Percentiles rank a stretch among this genome's conserved stretches.
These are phyloP conservation scores for Mycteria americana DNA, from an alignment of 2,797 vertebrate species.

Conservation along the genomic window DNA sequence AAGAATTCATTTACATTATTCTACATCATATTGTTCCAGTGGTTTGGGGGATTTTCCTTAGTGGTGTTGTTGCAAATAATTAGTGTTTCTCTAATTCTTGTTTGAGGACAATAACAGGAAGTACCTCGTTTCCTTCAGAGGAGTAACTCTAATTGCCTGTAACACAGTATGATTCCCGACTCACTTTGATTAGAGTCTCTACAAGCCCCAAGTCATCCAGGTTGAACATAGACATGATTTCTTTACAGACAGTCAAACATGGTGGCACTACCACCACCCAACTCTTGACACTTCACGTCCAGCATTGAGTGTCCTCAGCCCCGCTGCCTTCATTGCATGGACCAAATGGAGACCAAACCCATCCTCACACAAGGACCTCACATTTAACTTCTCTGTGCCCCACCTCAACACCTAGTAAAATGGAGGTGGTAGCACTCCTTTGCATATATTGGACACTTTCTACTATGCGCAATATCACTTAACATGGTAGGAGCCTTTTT, in stretches of 20 bases:
- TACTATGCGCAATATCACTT: background rate
- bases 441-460: background rate
- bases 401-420: background rate
- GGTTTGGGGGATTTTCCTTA: background rate
- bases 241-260: background rate
- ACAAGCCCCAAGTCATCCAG: background rate
- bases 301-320: background rate
- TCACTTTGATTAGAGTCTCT: background rate
- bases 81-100: background rate
- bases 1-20: background rate
- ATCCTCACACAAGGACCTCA: background rate
- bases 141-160: background rate
- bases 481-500: background rate
- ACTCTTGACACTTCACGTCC: background rate
- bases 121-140: background rate
- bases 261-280: background rate
- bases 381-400: background rate
- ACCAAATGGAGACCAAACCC: background rate
- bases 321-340: background rate
- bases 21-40: background rate
- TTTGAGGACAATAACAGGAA: slow-evolving; percentile 36
- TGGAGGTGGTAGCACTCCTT: background rate
- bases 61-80: background rate
- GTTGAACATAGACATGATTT: background rate
- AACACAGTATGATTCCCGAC: background rate